Conservation (phyloP, 2,113 vertebrate genomes). For the Oncorhynchus kisutch region DNA sequence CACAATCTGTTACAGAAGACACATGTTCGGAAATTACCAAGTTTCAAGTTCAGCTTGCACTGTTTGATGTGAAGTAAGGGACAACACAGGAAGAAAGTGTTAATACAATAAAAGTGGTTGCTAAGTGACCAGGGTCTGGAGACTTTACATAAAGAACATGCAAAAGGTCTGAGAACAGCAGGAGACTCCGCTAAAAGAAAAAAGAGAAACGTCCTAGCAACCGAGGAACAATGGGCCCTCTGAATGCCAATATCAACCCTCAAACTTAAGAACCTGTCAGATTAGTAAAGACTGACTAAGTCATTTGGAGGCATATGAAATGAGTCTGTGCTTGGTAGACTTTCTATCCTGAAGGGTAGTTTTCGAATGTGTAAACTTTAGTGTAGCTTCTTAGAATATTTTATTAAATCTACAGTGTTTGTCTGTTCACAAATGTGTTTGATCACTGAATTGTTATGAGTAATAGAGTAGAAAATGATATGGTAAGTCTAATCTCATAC, state of each 20-base stretch:
- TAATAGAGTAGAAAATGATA: neutral
- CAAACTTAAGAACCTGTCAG: too few species aligned
- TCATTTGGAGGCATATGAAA: neutral
- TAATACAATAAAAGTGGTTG: slow-evolving; percentile 45
- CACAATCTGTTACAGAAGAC: neutral
- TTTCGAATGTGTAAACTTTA: too few species aligned
- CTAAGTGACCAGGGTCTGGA: slow-evolving; percentile 49
- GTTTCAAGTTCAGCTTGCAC: neutral
- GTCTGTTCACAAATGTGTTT: neutral
- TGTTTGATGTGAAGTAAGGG: neutral
- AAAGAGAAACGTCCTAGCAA: slow-evolving; percentile 45
- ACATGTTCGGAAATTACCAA: neutral
- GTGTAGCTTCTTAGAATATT: too few species aligned
- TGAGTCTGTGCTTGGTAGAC: neutral
- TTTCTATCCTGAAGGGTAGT: too few species aligned
- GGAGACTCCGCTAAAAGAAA: neutral
- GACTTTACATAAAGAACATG: slow-evolving; percentile 31
- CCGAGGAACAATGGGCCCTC: slow-evolving; percentile 35
- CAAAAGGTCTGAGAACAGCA: slow-evolving; percentile 17
- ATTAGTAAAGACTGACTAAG: too few species aligned
- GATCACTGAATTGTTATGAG: neutral
- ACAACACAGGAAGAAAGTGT: neutral
- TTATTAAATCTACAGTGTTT: too few species aligned
- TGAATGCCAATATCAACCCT: slow-evolving; percentile 3
- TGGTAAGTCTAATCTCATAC: too few species aligned